Percentiles rank a stretch among this genome's conserved stretches.
Conservation (phyloP, 2,113 vertebrate species). For the Pangasianodon gigas region DNA sequence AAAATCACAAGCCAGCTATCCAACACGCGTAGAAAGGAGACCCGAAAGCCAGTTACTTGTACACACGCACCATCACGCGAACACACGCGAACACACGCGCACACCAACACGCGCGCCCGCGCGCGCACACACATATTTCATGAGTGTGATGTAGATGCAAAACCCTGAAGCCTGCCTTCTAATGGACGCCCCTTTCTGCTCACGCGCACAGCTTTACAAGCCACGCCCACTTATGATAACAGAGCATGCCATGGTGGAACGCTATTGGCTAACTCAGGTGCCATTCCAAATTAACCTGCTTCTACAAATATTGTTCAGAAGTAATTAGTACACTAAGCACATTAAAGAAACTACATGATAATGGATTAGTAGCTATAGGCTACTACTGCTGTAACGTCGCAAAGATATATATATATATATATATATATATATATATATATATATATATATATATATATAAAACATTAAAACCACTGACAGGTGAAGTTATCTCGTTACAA, state of each 20-base stretch:
- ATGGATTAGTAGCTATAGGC: too few species aligned
- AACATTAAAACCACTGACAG: too few species aligned
- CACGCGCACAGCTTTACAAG: not conserved
- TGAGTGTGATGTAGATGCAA: not conserved
- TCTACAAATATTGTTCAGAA: not conserved
- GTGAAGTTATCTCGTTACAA: too few species aligned
- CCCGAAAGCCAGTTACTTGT: not conserved
- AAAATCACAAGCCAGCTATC: not conserved
- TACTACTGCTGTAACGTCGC: too few species aligned
- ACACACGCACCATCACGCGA: not conserved
- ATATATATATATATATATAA: too few species aligned
- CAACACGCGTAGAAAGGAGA: not conserved
- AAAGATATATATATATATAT: too few species aligned
- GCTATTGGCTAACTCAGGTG: not conserved
- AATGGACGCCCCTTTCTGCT: conserved; percentile 1
- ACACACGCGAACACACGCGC: not conserved
- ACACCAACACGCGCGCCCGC: not conserved
- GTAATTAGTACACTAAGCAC: not conserved
- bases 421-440: too few species aligned
- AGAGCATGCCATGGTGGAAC: not conserved
- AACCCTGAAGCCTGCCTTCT: not conserved
- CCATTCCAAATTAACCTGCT: not conserved
- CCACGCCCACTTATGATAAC: conserved; percentile 40
- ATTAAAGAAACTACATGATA: not conserved
- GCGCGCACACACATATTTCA: not conserved